phyloP scores from a whole-genome alignment of 2,888 invertebrate genomes.

The Oligia fasciuncula region DNA sequence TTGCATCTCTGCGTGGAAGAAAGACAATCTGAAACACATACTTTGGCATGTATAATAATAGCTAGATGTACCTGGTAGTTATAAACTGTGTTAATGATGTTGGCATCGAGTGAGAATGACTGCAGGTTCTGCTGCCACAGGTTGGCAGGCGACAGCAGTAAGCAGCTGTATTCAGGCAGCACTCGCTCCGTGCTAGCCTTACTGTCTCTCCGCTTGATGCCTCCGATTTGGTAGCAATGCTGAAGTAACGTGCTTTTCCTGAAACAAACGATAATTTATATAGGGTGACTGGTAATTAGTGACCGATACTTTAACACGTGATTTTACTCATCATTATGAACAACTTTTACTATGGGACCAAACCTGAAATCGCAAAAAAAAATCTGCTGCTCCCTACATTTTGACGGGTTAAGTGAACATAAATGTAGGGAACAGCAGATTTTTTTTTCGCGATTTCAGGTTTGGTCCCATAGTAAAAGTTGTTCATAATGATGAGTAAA shows the following conservation, averaged over 20 bases:
- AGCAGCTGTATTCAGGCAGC: slow-evolving; percentile 97
- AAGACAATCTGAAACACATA: not conserved
- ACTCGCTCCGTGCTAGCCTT: slow-evolving; percentile 90
- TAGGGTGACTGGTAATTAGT: too few relatives aligned
- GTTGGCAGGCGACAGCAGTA: slow-evolving; percentile 97
- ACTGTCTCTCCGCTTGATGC: slow-evolving; percentile 91
- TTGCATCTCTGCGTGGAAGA: not conserved
- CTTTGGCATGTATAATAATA: not conserved
- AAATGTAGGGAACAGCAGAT: too few relatives aligned
- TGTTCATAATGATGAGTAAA: too few relatives aligned
- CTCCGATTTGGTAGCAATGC: slow-evolving; percentile 96
- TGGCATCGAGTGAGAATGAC: slow-evolving; percentile 94
- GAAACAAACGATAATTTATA: slow-evolving; percentile 70
- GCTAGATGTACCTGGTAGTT: slow-evolving; percentile 92
- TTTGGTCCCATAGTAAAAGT: too few relatives aligned
- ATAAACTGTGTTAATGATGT: slow-evolving; percentile 95
- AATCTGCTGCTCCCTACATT: too few relatives aligned
- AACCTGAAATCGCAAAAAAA: too few relatives aligned
- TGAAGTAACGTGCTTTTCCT: slow-evolving; percentile 94
- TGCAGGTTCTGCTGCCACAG: slow-evolving; percentile 97
- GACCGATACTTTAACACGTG: too few relatives aligned
- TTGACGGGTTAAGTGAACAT: too few relatives aligned
- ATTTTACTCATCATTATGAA: too few relatives aligned
- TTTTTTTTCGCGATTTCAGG: too few relatives aligned
- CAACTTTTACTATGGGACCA: too few relatives aligned